These are phyloP conservation scores for Phenganax stokvisi DNA, from an alignment of 92 coral and sea anemone genomes.

Conservation along the genomic window DNA sequence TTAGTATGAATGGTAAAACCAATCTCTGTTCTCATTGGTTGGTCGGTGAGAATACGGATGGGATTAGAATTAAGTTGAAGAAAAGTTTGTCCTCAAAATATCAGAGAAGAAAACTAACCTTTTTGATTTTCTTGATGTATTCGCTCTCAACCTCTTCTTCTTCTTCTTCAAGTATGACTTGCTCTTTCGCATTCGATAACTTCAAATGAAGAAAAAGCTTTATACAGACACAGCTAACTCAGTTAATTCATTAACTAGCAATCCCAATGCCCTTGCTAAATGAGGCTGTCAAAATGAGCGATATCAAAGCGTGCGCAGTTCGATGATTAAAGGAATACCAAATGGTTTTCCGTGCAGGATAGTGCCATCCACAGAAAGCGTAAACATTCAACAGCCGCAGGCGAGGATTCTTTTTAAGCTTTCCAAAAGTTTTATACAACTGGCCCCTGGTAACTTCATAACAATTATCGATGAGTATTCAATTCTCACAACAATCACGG, in stretches of 20 bases:
- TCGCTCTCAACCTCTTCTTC: conserved; percentile 61
- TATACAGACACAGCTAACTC: background rate
- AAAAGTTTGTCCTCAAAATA: too few species aligned
- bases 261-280: background rate
- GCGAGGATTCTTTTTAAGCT: too few species aligned
- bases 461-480: too few species aligned
- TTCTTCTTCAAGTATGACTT: conserved; percentile 6
- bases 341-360: too few species aligned
- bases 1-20: too few species aligned
- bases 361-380: too few species aligned
- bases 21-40: too few species aligned
- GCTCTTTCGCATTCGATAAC: background rate
- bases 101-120: conserved; percentile 40
- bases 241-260: background rate
- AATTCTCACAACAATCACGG: too few species aligned
- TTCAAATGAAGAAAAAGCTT: background rate
- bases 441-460: background rate
- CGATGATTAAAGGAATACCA: background rate
- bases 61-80: too few species aligned
- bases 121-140: conserved; percentile 68
- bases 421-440: background rate
- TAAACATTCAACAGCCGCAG: too few species aligned
- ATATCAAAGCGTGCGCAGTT: background rate
- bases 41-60: too few species aligned
- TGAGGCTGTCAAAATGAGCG: background rate